Evolutionary conservation across 2,113 vertebrate species (phyloP).

Genomic region (Patagioenas fasciata): DNA sequence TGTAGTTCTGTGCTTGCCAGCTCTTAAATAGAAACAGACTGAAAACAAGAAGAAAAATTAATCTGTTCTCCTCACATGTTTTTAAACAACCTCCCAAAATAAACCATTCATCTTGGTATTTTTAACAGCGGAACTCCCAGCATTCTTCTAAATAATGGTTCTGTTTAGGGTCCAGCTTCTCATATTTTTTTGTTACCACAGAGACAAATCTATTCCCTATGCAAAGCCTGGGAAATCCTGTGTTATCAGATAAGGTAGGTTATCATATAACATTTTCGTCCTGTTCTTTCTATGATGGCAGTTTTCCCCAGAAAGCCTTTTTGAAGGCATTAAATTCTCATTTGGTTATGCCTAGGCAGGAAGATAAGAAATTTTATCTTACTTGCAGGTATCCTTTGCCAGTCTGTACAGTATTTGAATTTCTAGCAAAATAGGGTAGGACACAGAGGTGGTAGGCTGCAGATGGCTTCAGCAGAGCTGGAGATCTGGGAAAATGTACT

Average conservation of each 20-base stretch:
- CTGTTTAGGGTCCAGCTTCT: neutral
- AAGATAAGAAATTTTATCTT: neutral
- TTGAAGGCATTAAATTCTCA: neutral
- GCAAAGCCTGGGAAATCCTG: neutral
- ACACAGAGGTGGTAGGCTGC: neutral
- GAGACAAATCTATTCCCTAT: neutral
- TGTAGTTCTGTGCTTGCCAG: neutral
- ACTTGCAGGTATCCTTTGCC: neutral
- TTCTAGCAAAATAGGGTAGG: neutral
- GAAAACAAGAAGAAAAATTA: neutral
- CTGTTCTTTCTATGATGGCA: neutral
- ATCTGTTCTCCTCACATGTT: neutral
- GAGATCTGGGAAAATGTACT: neutral
- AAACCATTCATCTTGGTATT: neutral
- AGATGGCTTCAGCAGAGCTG: neutral
- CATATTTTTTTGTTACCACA: neutral
- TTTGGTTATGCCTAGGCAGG: neutral
- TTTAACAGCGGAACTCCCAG: neutral
- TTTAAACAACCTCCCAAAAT: neutral
- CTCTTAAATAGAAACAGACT: slow-evolving; percentile 16
- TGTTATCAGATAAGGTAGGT: neutral
- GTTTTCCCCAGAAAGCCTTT: neutral
- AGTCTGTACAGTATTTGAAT: neutral
- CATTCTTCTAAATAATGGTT: neutral
- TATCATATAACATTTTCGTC: neutral